Base-by-base conservation (phyloP, 1,140 invertebrate genomes). In the Ganaspis sp. region DNA sequence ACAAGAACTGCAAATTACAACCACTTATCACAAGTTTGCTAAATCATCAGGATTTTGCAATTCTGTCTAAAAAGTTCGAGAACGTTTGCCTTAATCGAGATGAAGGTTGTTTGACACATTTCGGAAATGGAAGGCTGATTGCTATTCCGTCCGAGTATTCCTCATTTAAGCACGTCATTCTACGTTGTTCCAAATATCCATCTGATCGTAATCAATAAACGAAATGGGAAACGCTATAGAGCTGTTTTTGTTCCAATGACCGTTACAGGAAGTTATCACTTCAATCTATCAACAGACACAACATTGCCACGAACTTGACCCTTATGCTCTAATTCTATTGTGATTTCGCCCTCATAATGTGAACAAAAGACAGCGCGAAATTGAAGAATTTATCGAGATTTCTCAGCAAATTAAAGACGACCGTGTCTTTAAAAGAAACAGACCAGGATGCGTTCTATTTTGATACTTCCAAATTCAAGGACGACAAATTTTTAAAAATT, bases 121-220 rank as follows among this genome's bases (percentile, higher is more conserved):
- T 64, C 23, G 26, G 26, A 64, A 64, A 64, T 64, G 58, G 29
- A 64, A 64, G 58, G 58, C 58, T 64, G 23, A 64, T 64, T 64
- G 26, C 58, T 29, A 64, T 64, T 64, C 26, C 58, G 26, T 29
- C 23, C 26, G 8, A n/a, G 26, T 64, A 64, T 64, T 29, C 15
- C 17, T 49, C 1, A 49, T 29, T 64, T 29, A 11, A 11, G 11
- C 23, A 64, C 58, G 58, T 64, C 58, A 29, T n/a, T 26, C 23
- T 64, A 29, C 23, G 12, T 64, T 29, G 58, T 64, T 64, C 11
- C 58, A 64, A 64, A 64, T 64, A 64, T 64, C 54, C n/a, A 4
- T 11, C 23, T 26, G 23, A 29, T 64, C 3, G 12, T 29, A 29
- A 64, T 64, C 58, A n/a, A 64, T 64, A 64, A 64, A 29, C 15